Conservation (phyloP, 2,113 vertebrate genomes). For the Microcebus murinus region DNA sequence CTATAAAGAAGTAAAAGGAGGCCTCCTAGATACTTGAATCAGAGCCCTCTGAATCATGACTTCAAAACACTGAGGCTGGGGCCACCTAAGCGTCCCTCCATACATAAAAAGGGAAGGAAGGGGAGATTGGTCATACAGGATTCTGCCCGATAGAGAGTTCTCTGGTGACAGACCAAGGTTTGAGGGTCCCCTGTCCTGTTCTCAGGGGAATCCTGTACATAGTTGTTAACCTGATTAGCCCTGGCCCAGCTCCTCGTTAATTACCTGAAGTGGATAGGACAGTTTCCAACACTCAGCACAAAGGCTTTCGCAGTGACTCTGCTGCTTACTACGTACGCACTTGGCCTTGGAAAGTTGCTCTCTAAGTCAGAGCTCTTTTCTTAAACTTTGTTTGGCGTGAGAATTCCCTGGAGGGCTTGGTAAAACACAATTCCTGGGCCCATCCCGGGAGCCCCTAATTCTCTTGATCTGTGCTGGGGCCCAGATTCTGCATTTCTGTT, state of each 20-base stretch:
- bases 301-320: neutral
- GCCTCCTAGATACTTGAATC: neutral
- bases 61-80: neutral
- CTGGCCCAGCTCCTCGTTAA: neutral
- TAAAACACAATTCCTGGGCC: neutral
- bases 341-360: neutral
- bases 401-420: neutral
- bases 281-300: constrained; percentile 67
- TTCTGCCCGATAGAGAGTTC: neutral
- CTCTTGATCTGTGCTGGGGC: no score
- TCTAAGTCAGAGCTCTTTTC: neutral
- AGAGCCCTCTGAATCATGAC: neutral
- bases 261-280: constrained; percentile 40
- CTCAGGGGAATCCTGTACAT: neutral
- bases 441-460: fast-evolving
- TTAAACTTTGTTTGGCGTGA: neutral
- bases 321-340: neutral
- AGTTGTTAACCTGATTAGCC: constrained; percentile 62
- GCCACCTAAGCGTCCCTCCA: neutral
- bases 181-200: neutral
- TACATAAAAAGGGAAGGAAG: neutral
- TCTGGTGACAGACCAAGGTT: neutral
- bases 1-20: neutral
- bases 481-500: neutral
- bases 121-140: neutral